Conservation (phyloP, 2,888 invertebrate species). For the Hydroisotoma schaefferi region DNA sequence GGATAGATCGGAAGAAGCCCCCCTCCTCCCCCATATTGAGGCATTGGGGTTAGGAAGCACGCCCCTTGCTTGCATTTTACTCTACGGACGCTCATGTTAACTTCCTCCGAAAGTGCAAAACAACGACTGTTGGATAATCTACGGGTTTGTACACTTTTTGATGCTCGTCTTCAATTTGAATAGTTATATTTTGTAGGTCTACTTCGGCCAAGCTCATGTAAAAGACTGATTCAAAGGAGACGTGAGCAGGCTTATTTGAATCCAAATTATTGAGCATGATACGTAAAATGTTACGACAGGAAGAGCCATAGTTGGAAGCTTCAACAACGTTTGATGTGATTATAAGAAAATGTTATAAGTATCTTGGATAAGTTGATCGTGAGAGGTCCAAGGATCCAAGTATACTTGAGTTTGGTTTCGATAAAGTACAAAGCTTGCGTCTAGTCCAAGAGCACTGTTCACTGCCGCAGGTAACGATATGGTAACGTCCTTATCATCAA, state of each 20-base stretch:
- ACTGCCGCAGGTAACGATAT: not conserved
- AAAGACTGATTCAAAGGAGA: not conserved
- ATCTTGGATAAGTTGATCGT: not conserved
- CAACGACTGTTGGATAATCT: not conserved
- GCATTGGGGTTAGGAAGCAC: not conserved
- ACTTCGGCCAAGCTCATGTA: not conserved
- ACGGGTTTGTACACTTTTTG: not conserved
- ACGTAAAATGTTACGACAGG: not conserved
- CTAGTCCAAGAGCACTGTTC: not conserved
- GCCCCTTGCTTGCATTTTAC: not conserved
- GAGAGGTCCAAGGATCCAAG: not conserved
- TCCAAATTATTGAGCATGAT: not conserved
- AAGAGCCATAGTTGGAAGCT: not conserved
- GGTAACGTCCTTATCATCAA: not conserved
- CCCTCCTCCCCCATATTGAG: too few relatives aligned
- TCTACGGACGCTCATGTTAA: not conserved
- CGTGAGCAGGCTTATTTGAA: not conserved
- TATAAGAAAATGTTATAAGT: not conserved
- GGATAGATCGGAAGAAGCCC: too few relatives aligned
- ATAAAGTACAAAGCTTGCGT: not conserved
- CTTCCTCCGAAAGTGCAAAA: not conserved
- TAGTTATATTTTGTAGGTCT: not conserved
- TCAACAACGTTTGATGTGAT: not conserved
- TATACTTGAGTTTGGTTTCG: not conserved
- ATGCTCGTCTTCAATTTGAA: not conserved